A percentile compares a stretch with the other conserved stretches of the same genome.
phyloP scores from a whole-genome alignment of 2,113 vertebrate species.

The Chascanopsetta lugubris region DNA sequence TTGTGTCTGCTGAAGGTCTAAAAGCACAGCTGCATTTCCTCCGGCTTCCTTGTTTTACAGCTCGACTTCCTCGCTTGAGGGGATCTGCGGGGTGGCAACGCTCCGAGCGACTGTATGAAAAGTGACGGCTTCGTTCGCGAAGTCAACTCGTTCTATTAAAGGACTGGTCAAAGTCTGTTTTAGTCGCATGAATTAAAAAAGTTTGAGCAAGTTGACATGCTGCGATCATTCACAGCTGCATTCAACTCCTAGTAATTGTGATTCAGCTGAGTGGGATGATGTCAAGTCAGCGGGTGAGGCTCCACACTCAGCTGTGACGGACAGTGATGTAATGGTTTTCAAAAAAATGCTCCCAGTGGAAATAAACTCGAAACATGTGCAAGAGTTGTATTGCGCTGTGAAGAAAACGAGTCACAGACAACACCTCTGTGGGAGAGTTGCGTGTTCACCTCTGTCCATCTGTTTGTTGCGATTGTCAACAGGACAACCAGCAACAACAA shows the following conservation, averaged over 20 bases:
- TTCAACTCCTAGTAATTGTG: not conserved
- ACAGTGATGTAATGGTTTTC: not conserved
- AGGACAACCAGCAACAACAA: too few species aligned
- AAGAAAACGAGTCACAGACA: not conserved
- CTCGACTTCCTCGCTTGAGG: constrained; percentile 57
- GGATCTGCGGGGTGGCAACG: constrained; percentile 8
- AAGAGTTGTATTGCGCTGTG: not conserved
- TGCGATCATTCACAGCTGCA: not conserved
- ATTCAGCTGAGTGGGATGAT: constrained; percentile 10
- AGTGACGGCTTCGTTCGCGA: too few species aligned
- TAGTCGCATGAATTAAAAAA: too few species aligned
- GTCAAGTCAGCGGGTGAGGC: constrained; percentile 14
- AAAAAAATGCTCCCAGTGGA: not conserved
- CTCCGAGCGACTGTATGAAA: not conserved
- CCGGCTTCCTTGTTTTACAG: constrained; percentile 65
- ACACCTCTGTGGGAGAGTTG: too few species aligned
- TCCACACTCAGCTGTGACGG: not conserved
- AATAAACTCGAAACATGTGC: not conserved
- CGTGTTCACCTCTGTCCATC: not conserved
- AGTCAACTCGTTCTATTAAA: too few species aligned
- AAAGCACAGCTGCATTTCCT: constrained; percentile 56
- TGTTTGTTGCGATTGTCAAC: not conserved
- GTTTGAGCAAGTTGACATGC: not conserved
- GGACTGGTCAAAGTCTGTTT: too few species aligned
- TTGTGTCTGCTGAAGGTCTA: constrained; percentile 52